phyloP scores from a whole-genome alignment of 2,797 vertebrate genomes.

The Centroberyx gerrardi region DNA sequence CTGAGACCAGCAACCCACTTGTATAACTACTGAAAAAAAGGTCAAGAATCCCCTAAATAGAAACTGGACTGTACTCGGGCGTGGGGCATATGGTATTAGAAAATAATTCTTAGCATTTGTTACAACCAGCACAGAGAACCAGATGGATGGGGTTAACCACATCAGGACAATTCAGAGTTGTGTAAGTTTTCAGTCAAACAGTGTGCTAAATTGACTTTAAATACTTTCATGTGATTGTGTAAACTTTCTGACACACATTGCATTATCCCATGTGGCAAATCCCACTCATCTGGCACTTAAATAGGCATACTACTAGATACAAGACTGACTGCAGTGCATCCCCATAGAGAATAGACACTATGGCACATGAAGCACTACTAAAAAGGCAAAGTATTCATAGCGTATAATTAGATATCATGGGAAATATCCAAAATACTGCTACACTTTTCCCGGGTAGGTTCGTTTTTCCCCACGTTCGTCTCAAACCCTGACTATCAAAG shows the following conservation, averaged over 20 bases:
- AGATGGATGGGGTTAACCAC: slow-evolving; percentile 56
- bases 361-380: not conserved
- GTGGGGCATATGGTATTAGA: slow-evolving; percentile 31
- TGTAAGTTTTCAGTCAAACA: slow-evolving; percentile 36
- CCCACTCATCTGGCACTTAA: slow-evolving; percentile 38
- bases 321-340: slow-evolving; percentile 5
- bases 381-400: not conserved
- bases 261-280: slow-evolving; percentile 29
- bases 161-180: slow-evolving; percentile 34
- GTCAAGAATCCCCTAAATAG: slow-evolving; percentile 62
- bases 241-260: slow-evolving; percentile 6
- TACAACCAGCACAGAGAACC: slow-evolving; percentile 38
- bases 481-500: slow-evolving; percentile 37
- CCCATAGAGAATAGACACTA: not conserved
- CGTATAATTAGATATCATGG: not conserved
- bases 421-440: slow-evolving; percentile 26
- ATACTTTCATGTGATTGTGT: slow-evolving; percentile 23
- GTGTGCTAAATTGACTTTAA: slow-evolving; percentile 21
- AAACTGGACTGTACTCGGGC: slow-evolving; percentile 26
- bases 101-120: slow-evolving; percentile 38
- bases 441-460: slow-evolving; percentile 31
- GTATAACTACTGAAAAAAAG: slow-evolving; percentile 65
- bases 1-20: slow-evolving; percentile 48
- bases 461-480: slow-evolving; percentile 48
- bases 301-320: slow-evolving; percentile 23